Percentiles rank a stretch among this genome's conserved stretches.
Conservation (phyloP, 2,113 vertebrate species). For the Stigmatopora argus region DNA sequence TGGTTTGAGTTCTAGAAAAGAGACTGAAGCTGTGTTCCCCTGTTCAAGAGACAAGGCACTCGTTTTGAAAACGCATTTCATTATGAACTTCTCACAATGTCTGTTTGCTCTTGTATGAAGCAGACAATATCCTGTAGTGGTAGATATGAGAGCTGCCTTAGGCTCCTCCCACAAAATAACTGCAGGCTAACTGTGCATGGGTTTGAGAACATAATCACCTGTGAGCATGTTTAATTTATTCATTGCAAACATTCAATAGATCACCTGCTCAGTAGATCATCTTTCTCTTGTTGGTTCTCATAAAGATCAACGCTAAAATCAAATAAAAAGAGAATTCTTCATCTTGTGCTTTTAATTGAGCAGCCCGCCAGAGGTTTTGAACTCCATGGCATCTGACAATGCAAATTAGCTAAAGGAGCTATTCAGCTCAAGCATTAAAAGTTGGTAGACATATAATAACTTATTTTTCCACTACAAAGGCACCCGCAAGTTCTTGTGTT, state of each 20-base stretch:
- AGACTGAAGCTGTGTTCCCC: not conserved
- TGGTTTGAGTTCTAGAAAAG: slow-evolving; percentile 6
- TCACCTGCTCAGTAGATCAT: not conserved
- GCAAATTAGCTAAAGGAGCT: not conserved
- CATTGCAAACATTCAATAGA: not conserved
- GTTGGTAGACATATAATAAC: not conserved
- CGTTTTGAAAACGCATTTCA: not conserved
- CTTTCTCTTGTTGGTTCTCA: not conserved
- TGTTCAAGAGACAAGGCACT: not conserved
- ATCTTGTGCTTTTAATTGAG: not conserved
- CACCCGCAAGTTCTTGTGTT: no score
- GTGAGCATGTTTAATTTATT: not conserved
- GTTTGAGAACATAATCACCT: not conserved
- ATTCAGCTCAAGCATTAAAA: not conserved
- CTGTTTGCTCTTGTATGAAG: not conserved
- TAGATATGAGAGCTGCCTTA: not conserved
- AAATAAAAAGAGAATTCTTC: not conserved
- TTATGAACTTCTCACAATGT: not conserved
- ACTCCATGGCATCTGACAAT: not conserved
- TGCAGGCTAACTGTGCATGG: no score
- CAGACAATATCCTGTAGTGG: not conserved
- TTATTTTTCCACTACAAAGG: not conserved
- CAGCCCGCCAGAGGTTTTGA: not conserved
- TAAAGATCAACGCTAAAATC: not conserved
- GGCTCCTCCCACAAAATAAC: not conserved